Percentiles rank a stretch among this genome's conserved stretches.
Conservation (phyloP, 2,888 invertebrate genomes). For the Drosophila anomalata region DNA sequence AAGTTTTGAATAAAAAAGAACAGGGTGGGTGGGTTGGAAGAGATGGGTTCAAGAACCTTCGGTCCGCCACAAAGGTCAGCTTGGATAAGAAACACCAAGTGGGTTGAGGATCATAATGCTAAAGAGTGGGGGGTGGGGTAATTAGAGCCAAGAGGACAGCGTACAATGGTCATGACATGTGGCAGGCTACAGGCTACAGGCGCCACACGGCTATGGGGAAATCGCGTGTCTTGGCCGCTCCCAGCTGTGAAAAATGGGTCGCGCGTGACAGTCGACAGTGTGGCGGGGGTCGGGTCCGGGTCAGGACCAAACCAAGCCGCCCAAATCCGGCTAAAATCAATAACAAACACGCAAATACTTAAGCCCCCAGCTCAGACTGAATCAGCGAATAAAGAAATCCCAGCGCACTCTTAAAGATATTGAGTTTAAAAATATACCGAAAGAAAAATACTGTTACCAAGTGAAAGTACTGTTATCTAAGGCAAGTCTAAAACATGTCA, state of each 20-base stretch:
- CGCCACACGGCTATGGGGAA: slow-evolving; percentile 59
- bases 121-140: slow-evolving; percentile 15
- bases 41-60: slow-evolving; percentile 32
- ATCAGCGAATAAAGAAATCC: slow-evolving; percentile 25
- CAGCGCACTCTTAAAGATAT: slow-evolving; percentile 16
- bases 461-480: not conserved
- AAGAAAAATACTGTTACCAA: too few relatives aligned
- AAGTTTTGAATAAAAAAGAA: slow-evolving; percentile 50
- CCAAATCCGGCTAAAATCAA: slow-evolving; percentile 75
- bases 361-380: slow-evolving; percentile 61
- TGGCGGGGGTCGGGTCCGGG: slow-evolving; percentile 11
- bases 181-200: slow-evolving; percentile 45
- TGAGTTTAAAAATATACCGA: too few relatives aligned
- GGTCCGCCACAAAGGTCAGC: slow-evolving; percentile 16
- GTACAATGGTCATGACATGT: slow-evolving; percentile 43
- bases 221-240: slow-evolving; percentile 69
- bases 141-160: slow-evolving; percentile 38
- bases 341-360: slow-evolving; percentile 64
- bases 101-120: not conserved
- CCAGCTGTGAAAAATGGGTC: slow-evolving; percentile 64
- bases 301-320: slow-evolving; percentile 40
- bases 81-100: not conserved
- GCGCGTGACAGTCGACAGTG: slow-evolving; percentile 57
- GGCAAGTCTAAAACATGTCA: slow-evolving; percentile 7
- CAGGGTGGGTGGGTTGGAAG: slow-evolving; percentile 7